Evolutionary conservation across 2,888 invertebrate species (phyloP), one percentile per base, ranked within the genome.

Genomic region (Syritta pipiens): DNA sequence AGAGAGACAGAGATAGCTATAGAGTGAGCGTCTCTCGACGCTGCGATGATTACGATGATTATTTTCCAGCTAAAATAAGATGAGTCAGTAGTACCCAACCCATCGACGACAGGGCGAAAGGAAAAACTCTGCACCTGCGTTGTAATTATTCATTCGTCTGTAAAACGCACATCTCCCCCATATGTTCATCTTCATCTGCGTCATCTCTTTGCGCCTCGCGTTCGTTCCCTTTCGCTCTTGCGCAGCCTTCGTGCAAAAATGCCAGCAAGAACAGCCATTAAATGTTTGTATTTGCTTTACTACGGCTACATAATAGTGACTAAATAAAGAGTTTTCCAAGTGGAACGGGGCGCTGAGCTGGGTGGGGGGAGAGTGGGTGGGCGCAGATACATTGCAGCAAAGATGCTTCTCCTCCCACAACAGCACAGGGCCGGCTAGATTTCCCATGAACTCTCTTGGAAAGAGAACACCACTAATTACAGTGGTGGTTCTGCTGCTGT

Each of bases 91-190:
- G n/a, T n/a, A n/a, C n/a, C n/a, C n/a, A n/a, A n/a, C n/a, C 59
- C 49, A 3, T 5, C n/a, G 24, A 5, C n/a, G 30, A 35, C 28
- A 17, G 35, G 28, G 20, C 22, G 35, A 51, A 71, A 57, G 24
- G 51, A 49, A 63, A 49, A 77, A 72, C 65, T 72, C 62, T 79
- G 79, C 79, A 79, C 79, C 79, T 79, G 79, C 79, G 74, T 60
- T 46, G 68, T 74, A 79, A 79, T 79, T 79, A 79, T 68, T 79
- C 79, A 79, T 68, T 62, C 26, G 30, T 24, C 48, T 40, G 20
- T 19, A 62, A 53, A 68, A 79, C 72, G 74, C 74, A 79, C 62
- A 44, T 42, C 79, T 74, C 67, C 74, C 67, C 67, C 60, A 76
- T 57, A 42, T 42, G 30, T 53, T 42, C 22, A 53, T 49, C 28